Base-by-base conservation (phyloP, 2,113 vertebrate species). In the Anser brachyrhynchus region DNA sequence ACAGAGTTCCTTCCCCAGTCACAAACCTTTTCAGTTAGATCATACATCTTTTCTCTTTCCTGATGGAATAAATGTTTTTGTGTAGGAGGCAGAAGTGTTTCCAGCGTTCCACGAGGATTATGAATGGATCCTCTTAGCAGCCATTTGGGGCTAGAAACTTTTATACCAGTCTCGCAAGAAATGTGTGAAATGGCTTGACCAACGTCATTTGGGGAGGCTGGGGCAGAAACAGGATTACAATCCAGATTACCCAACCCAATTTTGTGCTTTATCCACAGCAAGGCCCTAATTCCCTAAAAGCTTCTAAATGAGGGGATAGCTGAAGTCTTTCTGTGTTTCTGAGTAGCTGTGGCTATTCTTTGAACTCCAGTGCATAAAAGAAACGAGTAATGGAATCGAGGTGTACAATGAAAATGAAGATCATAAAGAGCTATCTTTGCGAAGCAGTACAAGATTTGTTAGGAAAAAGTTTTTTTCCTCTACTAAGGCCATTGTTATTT, bases 221-320 rank as follows among this genome's bases (percentile, higher is more conserved):
- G 44, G 58, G 18, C 35, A 54, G 70, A 31, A 59, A 13, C 26
- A 6, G 29, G 12, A 31, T 65, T 28, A 26, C 62, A 49, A 1
- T 8, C 82, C 0, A 0, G 14, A 9, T 73, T 33, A 35, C 22
- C 49, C 49, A 46, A 1, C 43, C 26, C 77, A 13, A 0, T 20
- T 61, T 16, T 15, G 33, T 64, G 41, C 64, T 29, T 75, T 41
- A 39, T 6, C 14, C 64, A 2, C 65, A 55, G 35, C 41, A 16
- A 70, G 14, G 31, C n/a, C n/a, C 57, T 31, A 19, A 61, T 73
- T 89, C 70, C 62, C 59, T 58, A 8, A 52, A 67, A 93, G 55
- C 35, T 39, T 58, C 43, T 37, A 26, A 7, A 7, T 17, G 49
- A 59, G 44, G 35, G 13, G 35, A 12, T 4, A 37, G 20, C 62